phyloP scores from a whole-genome alignment of 2,113 vertebrate genomes.

The Propithecus coquereli region DNA sequence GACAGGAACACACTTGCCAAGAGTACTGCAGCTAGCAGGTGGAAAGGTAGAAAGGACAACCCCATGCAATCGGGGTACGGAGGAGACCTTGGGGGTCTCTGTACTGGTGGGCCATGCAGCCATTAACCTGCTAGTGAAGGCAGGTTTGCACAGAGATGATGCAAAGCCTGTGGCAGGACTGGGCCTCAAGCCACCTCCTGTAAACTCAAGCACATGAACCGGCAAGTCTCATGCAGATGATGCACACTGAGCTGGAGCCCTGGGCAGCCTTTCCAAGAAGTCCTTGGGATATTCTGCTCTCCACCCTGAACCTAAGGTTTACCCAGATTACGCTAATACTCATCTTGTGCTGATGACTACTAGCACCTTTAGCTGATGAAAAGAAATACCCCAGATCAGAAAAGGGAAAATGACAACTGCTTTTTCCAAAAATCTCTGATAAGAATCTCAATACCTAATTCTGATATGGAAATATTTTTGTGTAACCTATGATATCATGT shows the following conservation, averaged over 20 bases:
- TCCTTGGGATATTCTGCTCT: background rate
- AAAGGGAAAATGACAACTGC: background rate
- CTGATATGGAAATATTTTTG: background rate
- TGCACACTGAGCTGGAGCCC: background rate
- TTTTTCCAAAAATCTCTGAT: background rate
- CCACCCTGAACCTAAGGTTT: background rate
- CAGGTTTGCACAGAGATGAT: background rate
- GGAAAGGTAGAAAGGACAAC: background rate
- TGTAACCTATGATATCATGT: background rate
- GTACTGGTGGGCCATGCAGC: background rate
- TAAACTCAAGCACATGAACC: background rate
- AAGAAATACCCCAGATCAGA: background rate
- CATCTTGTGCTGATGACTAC: background rate
- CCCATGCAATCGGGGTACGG: background rate
- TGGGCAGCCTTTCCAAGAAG: accelerated
- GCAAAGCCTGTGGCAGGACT: background rate
- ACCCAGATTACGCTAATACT: background rate
- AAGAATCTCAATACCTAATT: background rate
- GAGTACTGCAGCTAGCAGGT: background rate
- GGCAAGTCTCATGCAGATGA: background rate
- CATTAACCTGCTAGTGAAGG: background rate
- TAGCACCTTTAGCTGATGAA: background rate
- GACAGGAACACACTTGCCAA: background rate
- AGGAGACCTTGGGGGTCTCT: background rate
- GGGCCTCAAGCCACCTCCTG: background rate